Percentiles rank a stretch among this genome's conserved stretches.
These are phyloP conservation scores for Unio pictorum DNA, from an alignment of 2,888 invertebrate species.

Conservation along the genomic window DNA sequence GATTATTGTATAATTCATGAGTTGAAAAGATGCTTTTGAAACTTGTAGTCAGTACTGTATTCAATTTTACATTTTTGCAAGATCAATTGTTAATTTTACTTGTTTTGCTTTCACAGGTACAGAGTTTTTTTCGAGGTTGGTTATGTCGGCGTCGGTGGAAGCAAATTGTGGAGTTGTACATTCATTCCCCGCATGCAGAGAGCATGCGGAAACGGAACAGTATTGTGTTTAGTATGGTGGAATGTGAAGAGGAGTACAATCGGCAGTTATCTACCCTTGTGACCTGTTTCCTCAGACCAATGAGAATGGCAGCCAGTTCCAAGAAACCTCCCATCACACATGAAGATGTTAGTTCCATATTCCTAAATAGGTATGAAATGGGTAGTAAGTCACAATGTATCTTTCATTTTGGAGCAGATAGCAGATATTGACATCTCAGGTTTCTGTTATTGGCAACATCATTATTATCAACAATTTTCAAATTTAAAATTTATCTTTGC, in stretches of 20 bases:
- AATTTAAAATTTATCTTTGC: too few species aligned
- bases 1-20: too few species aligned
- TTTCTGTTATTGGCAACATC: background rate
- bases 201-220: constrained; percentile 94
- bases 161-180: constrained; percentile 94
- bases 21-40: too few species aligned
- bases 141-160: constrained; percentile 92
- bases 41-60: too few species aligned
- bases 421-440: background rate
- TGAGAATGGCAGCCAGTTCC: constrained; percentile 94
- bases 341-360: constrained; percentile 94
- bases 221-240: constrained; percentile 83
- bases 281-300: constrained; percentile 86
- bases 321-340: constrained; percentile 93
- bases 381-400: background rate
- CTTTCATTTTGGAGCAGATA: background rate
- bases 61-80: too few species aligned
- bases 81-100: background rate
- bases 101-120: constrained; percentile 71
- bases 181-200: constrained; percentile 93
- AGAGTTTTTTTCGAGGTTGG: constrained; percentile 96
- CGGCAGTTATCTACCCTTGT: constrained; percentile 89
- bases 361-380: constrained; percentile 80
- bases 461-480: too few species aligned
- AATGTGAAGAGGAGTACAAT: constrained; percentile 93